Conservation (phyloP, 2,888 invertebrate species). For the Toxonevra muliebris region DNA sequence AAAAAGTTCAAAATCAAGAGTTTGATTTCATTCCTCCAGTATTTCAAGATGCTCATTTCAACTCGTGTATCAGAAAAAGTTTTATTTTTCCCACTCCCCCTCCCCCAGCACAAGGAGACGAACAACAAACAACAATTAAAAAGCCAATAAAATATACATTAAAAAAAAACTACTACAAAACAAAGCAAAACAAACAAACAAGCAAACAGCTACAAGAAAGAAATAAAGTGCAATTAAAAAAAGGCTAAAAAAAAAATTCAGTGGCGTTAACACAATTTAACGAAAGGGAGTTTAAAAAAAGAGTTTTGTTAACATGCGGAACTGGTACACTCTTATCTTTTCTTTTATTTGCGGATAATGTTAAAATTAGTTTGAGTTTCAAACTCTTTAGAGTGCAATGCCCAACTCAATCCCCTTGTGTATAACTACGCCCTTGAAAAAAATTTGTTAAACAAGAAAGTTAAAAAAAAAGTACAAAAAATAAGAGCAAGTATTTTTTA, state of each 20-base stretch:
- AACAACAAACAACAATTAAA: not conserved
- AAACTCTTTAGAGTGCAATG: too few relatives aligned
- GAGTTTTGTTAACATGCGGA: too few relatives aligned
- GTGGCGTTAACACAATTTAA: too few relatives aligned
- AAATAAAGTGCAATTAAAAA: too few relatives aligned
- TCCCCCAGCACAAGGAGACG: not conserved
- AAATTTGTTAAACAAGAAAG: not conserved
- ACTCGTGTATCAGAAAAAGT: conserved; percentile 8
- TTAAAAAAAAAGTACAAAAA: not conserved
- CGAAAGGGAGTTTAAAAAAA: too few relatives aligned
- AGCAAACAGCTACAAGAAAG: not conserved
- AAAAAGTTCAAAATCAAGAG: too few relatives aligned
- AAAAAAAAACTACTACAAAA: not conserved
- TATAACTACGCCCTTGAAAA: too few relatives aligned
- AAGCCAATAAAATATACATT: not conserved
- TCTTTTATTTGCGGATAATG: too few relatives aligned
- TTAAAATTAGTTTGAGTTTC: too few relatives aligned
- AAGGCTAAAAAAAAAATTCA: too few relatives aligned
- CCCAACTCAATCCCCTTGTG: too few relatives aligned
- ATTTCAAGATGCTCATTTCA: not conserved
- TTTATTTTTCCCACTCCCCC: not conserved
- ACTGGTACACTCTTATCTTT: too few relatives aligned
- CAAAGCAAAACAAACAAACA: not conserved
- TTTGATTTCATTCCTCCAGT: not conserved
- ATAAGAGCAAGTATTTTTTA: not conserved